Conservation (phyloP, 2,888 invertebrate genomes). For the Drepana falcataria region DNA sequence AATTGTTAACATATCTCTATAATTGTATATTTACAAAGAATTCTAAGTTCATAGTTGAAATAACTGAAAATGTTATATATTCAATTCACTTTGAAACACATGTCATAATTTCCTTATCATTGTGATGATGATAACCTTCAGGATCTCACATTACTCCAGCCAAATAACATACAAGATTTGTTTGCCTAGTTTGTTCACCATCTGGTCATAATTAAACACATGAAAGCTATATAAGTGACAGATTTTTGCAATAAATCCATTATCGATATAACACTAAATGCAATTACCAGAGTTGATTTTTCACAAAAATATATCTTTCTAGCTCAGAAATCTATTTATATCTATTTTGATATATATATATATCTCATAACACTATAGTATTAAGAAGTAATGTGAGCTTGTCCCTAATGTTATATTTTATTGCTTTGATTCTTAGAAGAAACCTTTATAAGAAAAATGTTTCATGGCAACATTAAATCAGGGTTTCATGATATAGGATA, state of each 20-base stretch:
- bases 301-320: too few species aligned
- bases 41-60: constrained; percentile 29
- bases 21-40: constrained; percentile 53
- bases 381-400: not conserved
- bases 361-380: too few species aligned
- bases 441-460: constrained; percentile 3
- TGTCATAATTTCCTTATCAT: constrained; percentile 12
- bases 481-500: constrained; percentile 7
- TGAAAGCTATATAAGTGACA: too few species aligned
- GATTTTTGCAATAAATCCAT: too few species aligned
- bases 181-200: too few species aligned
- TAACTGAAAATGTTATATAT: constrained; percentile 31
- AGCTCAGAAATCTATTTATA: too few species aligned
- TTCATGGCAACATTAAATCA: constrained; percentile 16
- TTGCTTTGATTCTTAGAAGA: not conserved
- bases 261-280: too few species aligned
- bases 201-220: too few species aligned
- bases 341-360: too few species aligned
- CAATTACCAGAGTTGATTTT: too few species aligned
- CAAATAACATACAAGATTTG: too few species aligned
- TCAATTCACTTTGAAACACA: constrained; percentile 22
- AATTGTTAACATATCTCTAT: constrained; percentile 37
- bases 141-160: not conserved
- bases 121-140: constrained; percentile 18
- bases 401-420: not conserved